phyloP scores from a whole-genome alignment of 1,140 invertebrate genomes.

The Nixonia krombeini region DNA sequence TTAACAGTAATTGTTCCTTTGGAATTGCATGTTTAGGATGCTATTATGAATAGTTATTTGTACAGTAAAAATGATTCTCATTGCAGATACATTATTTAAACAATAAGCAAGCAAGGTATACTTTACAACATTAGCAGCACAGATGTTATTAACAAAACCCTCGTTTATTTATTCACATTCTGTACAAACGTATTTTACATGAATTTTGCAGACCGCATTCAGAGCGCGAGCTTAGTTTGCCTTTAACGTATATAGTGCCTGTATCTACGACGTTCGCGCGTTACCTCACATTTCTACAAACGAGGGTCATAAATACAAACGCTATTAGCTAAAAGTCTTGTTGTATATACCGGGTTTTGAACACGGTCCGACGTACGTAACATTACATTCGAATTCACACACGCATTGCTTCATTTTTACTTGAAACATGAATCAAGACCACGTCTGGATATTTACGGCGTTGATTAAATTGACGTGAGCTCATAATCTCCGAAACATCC shows the following conservation, averaged over 20 bases:
- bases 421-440: constrained; percentile 27
- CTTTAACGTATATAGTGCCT: constrained; percentile 23
- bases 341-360: constrained; percentile 21
- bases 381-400: constrained; percentile 16
- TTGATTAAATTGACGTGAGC: constrained; percentile 31
- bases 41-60: no score
- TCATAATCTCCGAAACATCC: constrained; percentile 30
- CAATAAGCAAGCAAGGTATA: background rate
- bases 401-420: constrained; percentile 19
- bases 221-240: constrained; percentile 20
- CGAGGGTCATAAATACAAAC: constrained; percentile 22
- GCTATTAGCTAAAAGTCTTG: constrained; percentile 15
- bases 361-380: constrained; percentile 12
- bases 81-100: no score
- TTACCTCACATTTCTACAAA: constrained; percentile 16
- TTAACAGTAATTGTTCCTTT: no score
- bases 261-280: constrained; percentile 10
- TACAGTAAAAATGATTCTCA: no score
- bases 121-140: background rate
- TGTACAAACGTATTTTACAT: constrained; percentile 72
- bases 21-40: no score
- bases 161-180: constrained; percentile 69
- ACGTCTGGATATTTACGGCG: constrained; percentile 36
- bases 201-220: constrained; percentile 53
- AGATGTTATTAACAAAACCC: constrained; percentile 62